Evolutionary conservation across 92 coral and sea anemone species (phyloP).

Genomic region (Phenganax marumi): DNA sequence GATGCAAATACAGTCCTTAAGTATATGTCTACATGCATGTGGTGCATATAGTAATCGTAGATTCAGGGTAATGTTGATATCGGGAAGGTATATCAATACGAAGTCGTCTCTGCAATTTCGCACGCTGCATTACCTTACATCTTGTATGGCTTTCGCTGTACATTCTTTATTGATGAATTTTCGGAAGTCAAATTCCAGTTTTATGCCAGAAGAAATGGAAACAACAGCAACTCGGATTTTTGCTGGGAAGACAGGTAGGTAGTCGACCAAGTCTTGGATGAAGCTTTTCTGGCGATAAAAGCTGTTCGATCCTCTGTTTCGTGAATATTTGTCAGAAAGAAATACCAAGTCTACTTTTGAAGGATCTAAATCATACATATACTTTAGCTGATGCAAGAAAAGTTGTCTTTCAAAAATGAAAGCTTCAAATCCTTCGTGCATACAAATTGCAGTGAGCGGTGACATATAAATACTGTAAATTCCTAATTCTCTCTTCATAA

Average conservation of each 20-base stretch:
- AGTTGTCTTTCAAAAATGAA: too few relatives aligned
- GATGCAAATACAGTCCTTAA: too few relatives aligned
- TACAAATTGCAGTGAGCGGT: too few relatives aligned
- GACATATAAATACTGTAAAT: too few relatives aligned
- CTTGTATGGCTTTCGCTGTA: slow-evolving; percentile 58
- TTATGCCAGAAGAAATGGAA: slow-evolving; percentile 50
- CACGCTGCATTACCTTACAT: slow-evolving; percentile 64
- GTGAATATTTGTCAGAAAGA: slow-evolving; percentile 17
- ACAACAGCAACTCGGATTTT: slow-evolving; percentile 70
- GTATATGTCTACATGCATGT: too few relatives aligned
- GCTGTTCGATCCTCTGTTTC: not conserved
- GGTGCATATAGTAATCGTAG: too few relatives aligned
- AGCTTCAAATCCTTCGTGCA: too few relatives aligned
- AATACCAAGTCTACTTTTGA: slow-evolving; percentile 27
- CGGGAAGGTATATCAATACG: too few relatives aligned
- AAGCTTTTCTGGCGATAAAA: slow-evolving; percentile 11
- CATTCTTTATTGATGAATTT: slow-evolving; percentile 70
- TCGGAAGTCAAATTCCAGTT: slow-evolving; percentile 53
- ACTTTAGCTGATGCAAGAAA: too few relatives aligned
- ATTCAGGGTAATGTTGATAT: too few relatives aligned
- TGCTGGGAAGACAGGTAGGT: slow-evolving; percentile 63
- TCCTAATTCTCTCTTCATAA: too few relatives aligned
- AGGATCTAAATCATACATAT: slow-evolving; percentile 14
- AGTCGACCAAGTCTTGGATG: slow-evolving; percentile 1
- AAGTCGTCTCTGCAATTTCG: too few relatives aligned